Base-by-base conservation (phyloP, 1,140 invertebrate species). In the Prorops nasuta region DNA sequence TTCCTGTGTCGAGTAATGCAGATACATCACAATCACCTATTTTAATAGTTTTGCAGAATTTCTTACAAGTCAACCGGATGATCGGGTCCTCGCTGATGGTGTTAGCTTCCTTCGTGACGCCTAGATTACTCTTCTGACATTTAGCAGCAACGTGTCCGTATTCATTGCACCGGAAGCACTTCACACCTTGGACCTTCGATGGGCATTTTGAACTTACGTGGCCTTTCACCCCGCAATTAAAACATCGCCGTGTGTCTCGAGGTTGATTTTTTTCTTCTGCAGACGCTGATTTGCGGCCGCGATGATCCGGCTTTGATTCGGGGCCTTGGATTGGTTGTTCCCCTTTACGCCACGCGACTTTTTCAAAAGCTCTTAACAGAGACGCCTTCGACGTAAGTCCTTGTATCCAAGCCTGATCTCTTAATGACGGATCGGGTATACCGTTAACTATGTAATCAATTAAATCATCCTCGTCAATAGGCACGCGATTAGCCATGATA, bases 151-250 rank as follows among this genome's bases (percentile, higher is more conserved):
- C 22, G 22, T 60, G 58, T 3, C 58, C 51, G 8, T 36, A 45
- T 14, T 43, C 41, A 1, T n/a, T 6, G 18, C 54, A 60, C 10
- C 45, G 37, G 18, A 56, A 60, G 28, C 54, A 56, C 1, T 51
- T 60, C 1, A n/a, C 0, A 0, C 54, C 51, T 3, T 40, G 46
- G 0, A 22, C 9, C 14, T 53, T 54, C 1, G 41, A 18, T 17
- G 52, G 43, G n/a, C 46, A 50, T 3, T 49, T 24, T 15, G 4
- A 21, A 15, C 38, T 42, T 1, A 37, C 1, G 12, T 54, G 43
- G 3, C 35, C 12, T 28, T 28, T 37, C 1, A 2, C 16, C 4
- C 52, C 46, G 20, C 47, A 46, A 12, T 41, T 42, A 28, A 31
- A 49, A 42, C 47, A 49, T 12, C 39, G 17, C 28, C 32, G 37